Conservation (phyloP, 2,113 vertebrate genomes). For the Gasterosteus nipponicus region DNA sequence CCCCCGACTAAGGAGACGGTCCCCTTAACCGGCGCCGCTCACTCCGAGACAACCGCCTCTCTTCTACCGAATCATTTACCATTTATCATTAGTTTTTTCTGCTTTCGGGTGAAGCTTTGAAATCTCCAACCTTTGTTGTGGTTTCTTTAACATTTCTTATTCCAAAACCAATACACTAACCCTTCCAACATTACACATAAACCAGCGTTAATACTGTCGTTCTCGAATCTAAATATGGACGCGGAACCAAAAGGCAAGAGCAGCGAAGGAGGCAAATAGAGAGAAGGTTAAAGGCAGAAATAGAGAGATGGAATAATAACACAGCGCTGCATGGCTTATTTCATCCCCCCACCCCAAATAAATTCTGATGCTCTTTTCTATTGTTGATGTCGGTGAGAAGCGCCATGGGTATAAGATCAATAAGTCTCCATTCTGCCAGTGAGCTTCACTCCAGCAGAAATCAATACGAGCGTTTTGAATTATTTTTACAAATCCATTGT, state of each 20-base stretch:
- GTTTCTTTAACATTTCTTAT: no score
- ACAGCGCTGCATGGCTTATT: conserved; percentile 26
- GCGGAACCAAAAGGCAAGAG: not conserved
- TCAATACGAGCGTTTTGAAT: conserved; percentile 70
- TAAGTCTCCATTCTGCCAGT: conserved; percentile 62
- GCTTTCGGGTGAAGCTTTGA: not conserved
- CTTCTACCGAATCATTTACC: conserved; percentile 25
- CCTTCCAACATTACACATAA: not conserved
- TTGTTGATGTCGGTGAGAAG: conserved; percentile 38
- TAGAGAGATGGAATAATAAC: conserved; percentile 9
- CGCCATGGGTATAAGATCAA: conserved; percentile 61
- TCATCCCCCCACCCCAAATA: conserved; percentile 9
- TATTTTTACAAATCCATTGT: conserved; percentile 72
- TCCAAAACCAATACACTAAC: not conserved
- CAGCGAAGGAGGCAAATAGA: not conserved
- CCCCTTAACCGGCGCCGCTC: conserved; percentile 47
- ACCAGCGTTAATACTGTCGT: not conserved
- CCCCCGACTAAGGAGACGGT: conserved; percentile 41
- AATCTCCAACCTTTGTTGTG: not conserved
- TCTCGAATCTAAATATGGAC: not conserved
- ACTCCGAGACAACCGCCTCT: conserved; percentile 14
- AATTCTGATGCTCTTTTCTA: conserved; percentile 62
- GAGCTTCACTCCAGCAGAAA: conserved; percentile 64
- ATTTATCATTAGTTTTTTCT: not conserved
- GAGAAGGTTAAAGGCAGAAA: conserved; percentile 16